A percentile compares a stretch with the other conserved stretches of the same genome.
phyloP scores from a whole-genome alignment of 2,113 vertebrate species.

The Apodemus sylvaticus region DNA sequence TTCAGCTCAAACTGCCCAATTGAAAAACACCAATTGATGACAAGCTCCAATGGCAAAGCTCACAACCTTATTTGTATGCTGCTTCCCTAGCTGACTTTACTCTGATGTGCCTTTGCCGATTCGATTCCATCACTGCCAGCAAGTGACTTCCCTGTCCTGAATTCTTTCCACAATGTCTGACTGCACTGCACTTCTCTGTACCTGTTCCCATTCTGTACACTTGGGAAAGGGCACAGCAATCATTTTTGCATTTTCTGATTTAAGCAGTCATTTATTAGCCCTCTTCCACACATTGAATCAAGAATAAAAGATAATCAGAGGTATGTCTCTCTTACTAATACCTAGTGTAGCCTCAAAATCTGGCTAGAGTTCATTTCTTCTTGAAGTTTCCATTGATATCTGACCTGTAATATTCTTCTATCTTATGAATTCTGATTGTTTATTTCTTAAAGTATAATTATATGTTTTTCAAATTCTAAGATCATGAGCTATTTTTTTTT shows the following conservation, averaged over 20 bases:
- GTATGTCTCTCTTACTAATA: background rate
- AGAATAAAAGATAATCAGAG: background rate
- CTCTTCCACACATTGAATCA: background rate
- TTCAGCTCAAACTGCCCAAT: background rate
- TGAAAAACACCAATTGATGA: background rate
- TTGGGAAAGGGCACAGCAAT: background rate
- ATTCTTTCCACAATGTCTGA: background rate
- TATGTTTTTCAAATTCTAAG: background rate
- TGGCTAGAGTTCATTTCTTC: background rate
- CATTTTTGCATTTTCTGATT: background rate
- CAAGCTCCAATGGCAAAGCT: background rate
- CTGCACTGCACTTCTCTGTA: background rate
- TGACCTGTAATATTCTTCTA: background rate
- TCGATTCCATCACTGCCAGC: background rate
- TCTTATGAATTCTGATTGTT: background rate
- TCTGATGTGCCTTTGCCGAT: background rate
- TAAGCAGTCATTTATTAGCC: background rate
- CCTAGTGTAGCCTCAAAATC: background rate
- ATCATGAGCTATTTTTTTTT: background rate
- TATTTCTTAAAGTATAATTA: background rate
- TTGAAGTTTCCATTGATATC: background rate
- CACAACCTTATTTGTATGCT: background rate
- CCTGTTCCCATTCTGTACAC: rapidly evolving
- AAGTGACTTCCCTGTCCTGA: background rate
- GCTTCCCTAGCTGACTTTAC: background rate